phyloP scores from a whole-genome alignment of 2,888 invertebrate species.

The Drosophila yooni region DNA sequence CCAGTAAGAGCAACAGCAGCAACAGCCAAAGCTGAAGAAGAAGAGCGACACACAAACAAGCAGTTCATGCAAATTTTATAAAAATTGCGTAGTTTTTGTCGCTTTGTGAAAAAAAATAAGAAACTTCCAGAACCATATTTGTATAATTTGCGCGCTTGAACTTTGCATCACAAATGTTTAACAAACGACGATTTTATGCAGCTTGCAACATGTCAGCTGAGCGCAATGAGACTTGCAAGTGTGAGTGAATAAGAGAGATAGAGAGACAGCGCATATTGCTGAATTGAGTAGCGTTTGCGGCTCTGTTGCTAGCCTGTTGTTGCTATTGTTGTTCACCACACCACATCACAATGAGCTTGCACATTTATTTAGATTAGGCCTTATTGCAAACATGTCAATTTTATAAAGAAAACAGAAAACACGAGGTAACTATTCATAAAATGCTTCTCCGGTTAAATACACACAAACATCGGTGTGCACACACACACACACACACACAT shows the following conservation, averaged over 20 bases:
- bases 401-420: constrained; percentile 33
- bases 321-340: constrained; percentile 63
- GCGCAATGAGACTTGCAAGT: constrained; percentile 28
- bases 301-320: constrained; percentile 77
- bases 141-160: constrained; percentile 34
- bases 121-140: constrained; percentile 56
- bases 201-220: constrained; percentile 77
- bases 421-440: constrained; percentile 23
- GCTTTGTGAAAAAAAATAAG: constrained; percentile 18
- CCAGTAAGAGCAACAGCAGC: constrained; percentile 18
- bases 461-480: constrained; percentile 6
- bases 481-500: constrained; percentile 16
- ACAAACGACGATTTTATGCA: constrained; percentile 50
- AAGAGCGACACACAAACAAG: constrained; percentile 24
- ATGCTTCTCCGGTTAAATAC: constrained; percentile 24
- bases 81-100: constrained; percentile 29
- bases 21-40: constrained; percentile 42
- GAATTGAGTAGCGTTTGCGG: constrained; percentile 54
- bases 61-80: constrained; percentile 29
- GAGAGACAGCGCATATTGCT: constrained; percentile 49
- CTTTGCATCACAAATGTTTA: constrained; percentile 57
- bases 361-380: constrained; percentile 45
- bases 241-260: constrained; percentile 12
- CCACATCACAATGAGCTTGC: constrained; percentile 66
- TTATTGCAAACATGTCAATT: constrained; percentile 27